Base-by-base conservation (phyloP, 23 tunicate species). In the Ascidia mentula region DNA sequence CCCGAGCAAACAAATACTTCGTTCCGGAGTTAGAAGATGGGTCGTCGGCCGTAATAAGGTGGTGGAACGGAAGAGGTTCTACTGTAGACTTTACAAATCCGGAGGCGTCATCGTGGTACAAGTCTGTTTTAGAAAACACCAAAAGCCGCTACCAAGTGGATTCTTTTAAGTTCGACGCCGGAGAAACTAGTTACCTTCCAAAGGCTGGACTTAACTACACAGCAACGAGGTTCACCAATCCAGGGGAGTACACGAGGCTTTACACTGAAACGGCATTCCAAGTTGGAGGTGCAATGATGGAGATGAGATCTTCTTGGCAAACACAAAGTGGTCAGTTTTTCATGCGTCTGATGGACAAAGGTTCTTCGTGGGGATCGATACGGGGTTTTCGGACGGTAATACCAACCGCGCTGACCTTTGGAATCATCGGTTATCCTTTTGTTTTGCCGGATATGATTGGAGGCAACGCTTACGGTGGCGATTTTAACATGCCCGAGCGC, bases 401-500 rank as follows among this genome's bases (percentile, higher is more conserved):
- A 31, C 92, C 98, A 7, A 85, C 91, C 30, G 92, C 83, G 40
- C 85, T 92, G 12, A 84, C 89, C 0, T 87, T 89, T 33, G 78
- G 93, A 20, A 76, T 84, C 6, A 65, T 92, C 18, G 98, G 98
- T 28, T 92, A 92, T 71, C 89, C 88, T 1, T 92, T 60, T 38
- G 82, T 92, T 34, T 31, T 92, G 39, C 98, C 98, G 8, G 98
- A 92, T 80, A 92, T 92, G 98, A 89, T 92, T 6, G 98, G 98
- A 17, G 98, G 98, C 6, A 92, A 92, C 70, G 89, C 87, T 34
- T 83, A 87, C 69, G 90, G 85, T n/a, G 45, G 36, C 32, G 31
- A 65, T 28, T 26, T 32, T 36, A 30, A 0, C 31, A 84, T 46
- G 60, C 89, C 95, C 31, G 88, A 87, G 18, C 46, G 81, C n/a